phyloP scores from a whole-genome alignment of 1,140 invertebrate genomes.

The Hyles vespertilio region DNA sequence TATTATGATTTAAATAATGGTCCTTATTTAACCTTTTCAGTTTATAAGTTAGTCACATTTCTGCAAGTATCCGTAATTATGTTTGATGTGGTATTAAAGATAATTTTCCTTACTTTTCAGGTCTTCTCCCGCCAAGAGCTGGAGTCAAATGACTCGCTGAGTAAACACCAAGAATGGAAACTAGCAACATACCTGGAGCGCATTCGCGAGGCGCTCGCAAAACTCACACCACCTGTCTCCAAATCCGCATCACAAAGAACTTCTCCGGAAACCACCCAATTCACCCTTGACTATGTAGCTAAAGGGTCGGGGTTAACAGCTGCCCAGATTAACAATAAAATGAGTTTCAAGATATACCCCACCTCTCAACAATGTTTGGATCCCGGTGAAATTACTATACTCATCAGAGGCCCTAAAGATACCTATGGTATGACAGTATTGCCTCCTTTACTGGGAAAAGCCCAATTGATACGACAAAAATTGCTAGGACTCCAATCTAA shows the following conservation, averaged over 20 bases:
- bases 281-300: constrained; percentile 74
- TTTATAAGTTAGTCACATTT: no score
- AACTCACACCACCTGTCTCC: constrained; percentile 58
- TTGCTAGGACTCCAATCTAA: constrained; percentile 55
- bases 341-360: constrained; percentile 72
- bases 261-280: constrained; percentile 45
- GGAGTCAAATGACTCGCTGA: constrained; percentile 58
- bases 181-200: constrained; percentile 70
- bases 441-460: constrained; percentile 65
- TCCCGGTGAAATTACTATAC: constrained; percentile 67
- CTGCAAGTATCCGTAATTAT: no score
- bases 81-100: not conserved
- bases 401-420: constrained; percentile 68
- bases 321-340: constrained; percentile 71
- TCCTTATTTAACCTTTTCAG: no score
- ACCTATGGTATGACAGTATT: constrained; percentile 62
- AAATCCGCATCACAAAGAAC: constrained; percentile 50
- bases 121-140: constrained; percentile 75
- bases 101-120: constrained; percentile 49
- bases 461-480: constrained; percentile 65
- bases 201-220: constrained; percentile 65
- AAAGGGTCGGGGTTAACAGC: constrained; percentile 76
- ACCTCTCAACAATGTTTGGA: constrained; percentile 69
- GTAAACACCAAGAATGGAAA: constrained; percentile 73
- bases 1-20: no score